These are phyloP conservation scores for Craseonycteris thonglongyai DNA, from an alignment of 2,113 vertebrate genomes.

Conservation along the genomic window DNA sequence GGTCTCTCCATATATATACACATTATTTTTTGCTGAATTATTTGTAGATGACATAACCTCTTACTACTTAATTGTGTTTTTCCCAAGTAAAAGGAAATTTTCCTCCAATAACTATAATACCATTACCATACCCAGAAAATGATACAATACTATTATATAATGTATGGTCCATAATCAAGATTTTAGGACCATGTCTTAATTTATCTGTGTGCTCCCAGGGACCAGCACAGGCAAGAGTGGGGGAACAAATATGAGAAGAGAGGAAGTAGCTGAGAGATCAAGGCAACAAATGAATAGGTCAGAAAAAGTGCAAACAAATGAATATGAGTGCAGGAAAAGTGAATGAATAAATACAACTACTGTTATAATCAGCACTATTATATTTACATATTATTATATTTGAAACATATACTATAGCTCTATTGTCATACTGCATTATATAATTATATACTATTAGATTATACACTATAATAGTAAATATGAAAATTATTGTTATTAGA, in stretches of 20 bases:
- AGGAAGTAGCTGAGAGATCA: background rate
- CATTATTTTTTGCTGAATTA: background rate
- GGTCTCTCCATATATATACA: background rate
- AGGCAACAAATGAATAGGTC: conserved; percentile 4
- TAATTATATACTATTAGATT: background rate
- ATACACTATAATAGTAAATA: background rate
- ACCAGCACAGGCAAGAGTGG: background rate
- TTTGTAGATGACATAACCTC: background rate
- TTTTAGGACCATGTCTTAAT: background rate
- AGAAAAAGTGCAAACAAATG: background rate
- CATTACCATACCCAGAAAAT: background rate
- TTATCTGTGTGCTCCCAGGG: background rate
- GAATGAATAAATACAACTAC: background rate
- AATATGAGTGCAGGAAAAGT: background rate
- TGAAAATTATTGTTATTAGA: background rate
- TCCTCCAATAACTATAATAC: background rate
- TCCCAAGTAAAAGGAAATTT: background rate
- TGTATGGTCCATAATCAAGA: background rate
- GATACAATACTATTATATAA: background rate
- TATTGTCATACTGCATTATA: background rate
- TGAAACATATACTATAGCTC: background rate
- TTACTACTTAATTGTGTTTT: background rate
- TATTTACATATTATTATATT: background rate
- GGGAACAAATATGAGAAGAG: conserved; percentile 1
- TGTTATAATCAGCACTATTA: background rate